Conservation (phyloP, 2,888 invertebrate species). For the Rugalucina vietnamica region DNA sequence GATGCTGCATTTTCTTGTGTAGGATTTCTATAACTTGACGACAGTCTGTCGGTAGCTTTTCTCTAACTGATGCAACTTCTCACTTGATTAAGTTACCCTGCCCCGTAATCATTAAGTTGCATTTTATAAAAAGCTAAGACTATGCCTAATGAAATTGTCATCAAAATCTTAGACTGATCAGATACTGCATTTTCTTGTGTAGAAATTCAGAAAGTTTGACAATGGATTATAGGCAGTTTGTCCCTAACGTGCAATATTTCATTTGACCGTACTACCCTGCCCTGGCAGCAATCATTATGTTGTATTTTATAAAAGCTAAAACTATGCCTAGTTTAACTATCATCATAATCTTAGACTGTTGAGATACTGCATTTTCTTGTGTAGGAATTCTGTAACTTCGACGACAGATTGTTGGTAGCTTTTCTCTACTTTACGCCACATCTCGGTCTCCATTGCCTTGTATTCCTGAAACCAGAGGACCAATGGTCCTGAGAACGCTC, state of each 20-base stretch:
- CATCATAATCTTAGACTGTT: constrained; percentile 70
- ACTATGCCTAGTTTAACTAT: no score
- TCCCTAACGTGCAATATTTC: constrained; percentile 73
- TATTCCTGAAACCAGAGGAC: no score
- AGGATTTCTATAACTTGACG: constrained; percentile 75
- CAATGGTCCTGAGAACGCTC: no score
- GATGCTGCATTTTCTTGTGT: constrained; percentile 78
- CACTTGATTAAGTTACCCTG: no score
- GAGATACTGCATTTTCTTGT: constrained; percentile 79
- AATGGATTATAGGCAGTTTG: constrained; percentile 76
- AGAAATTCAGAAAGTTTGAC: constrained; percentile 76
- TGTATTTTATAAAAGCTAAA: no score
- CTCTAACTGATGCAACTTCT: constrained; percentile 77
- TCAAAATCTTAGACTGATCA: constrained; percentile 71
- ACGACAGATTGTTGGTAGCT: constrained; percentile 77
- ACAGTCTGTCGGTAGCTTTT: constrained; percentile 77
- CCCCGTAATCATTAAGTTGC: no score
- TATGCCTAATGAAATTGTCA: constrained; percentile 21
- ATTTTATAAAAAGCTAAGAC: no score
- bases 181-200: constrained; percentile 78
- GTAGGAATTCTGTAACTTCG: constrained; percentile 77
- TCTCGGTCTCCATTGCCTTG: constrained; percentile 63
- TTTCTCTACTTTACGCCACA: constrained; percentile 77
- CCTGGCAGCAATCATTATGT: no score
- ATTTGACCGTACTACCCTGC: no score